These are phyloP conservation scores for Pempheris klunzingeri DNA, from an alignment of 2,797 vertebrate species.

Conservation along the genomic window DNA sequence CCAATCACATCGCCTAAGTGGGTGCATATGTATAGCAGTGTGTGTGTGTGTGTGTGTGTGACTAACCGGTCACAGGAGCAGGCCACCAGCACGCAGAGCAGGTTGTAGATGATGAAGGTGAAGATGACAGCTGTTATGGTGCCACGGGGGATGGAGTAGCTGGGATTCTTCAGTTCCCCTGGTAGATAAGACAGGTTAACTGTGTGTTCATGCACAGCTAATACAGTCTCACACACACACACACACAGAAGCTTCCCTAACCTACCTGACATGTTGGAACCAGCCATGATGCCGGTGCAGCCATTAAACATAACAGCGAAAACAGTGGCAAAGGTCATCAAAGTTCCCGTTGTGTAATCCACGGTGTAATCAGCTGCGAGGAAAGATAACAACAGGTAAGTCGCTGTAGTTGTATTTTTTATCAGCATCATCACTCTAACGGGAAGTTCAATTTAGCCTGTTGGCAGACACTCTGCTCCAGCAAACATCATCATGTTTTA, in stretches of 20 bases:
- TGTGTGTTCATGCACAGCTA: neutral
- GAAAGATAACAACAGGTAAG: conserved; percentile 31
- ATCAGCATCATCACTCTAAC: conserved; percentile 16
- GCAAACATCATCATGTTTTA: conserved; percentile 22
- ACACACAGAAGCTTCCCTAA: neutral
- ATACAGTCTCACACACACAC: neutral
- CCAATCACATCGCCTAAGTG: neutral
- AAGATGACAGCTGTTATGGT: conserved; percentile 94
- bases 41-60: conserved; percentile 34
- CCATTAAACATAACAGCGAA: conserved; percentile 96
- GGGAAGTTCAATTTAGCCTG: conserved; percentile 30
- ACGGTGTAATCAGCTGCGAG: conserved; percentile 82
- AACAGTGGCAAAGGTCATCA: conserved; percentile 92
- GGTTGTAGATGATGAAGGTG: conserved; percentile 92
- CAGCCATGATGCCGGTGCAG: conserved; percentile 96
- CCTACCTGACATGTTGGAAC: conserved; percentile 94
- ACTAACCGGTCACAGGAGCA: conserved; percentile 91
- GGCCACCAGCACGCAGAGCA: conserved; percentile 89
- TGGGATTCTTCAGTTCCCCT: conserved; percentile 93
- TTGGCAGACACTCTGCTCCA: conserved; percentile 13
- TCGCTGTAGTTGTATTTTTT: neutral
- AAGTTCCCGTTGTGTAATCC: conserved; percentile 90
- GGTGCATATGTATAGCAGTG: neutral
- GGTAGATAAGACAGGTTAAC: conserved; percentile 6
- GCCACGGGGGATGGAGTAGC: conserved; percentile 92